Percentiles rank a stretch among this genome's conserved stretches.
Evolutionary conservation across 2,113 vertebrate genomes (phyloP).

Genomic region (Tetraodon nigroviridis): DNA sequence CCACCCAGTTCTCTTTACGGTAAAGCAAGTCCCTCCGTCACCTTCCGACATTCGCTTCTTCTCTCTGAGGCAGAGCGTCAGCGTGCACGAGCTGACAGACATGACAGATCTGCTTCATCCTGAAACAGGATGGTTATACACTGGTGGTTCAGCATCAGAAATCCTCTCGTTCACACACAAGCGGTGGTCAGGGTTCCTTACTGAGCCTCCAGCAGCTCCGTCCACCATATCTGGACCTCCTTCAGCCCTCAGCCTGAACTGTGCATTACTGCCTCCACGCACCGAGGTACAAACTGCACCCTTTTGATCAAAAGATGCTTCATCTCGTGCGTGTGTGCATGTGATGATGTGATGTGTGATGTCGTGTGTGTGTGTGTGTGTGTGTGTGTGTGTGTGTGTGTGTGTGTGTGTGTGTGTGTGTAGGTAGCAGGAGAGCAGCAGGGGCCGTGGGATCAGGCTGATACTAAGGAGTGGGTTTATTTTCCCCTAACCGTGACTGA

Average conservation of each 20-base stretch:
- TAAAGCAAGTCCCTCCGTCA: neutral
- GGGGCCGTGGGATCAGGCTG: conserved; percentile 58
- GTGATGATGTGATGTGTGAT: too few relatives aligned
- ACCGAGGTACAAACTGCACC: neutral
- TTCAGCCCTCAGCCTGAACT: too few relatives aligned
- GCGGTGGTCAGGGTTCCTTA: neutral
- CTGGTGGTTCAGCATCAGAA: conserved; percentile 39
- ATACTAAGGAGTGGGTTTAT: conserved; percentile 53
- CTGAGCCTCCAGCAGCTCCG: too few relatives aligned
- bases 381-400: conserved; percentile 11
- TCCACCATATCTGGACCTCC: too few relatives aligned
- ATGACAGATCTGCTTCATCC: conserved; percentile 35
- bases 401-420: conserved; percentile 13
- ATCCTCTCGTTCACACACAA: neutral
- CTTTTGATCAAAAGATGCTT: too few relatives aligned
- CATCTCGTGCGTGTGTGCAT: too few relatives aligned
- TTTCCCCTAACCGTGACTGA: conserved; percentile 64
- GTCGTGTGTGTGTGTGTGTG: too few relatives aligned
- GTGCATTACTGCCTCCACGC: too few relatives aligned
- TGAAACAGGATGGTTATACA: conserved; percentile 40
- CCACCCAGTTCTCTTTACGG: conserved; percentile 1
- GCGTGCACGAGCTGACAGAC: conserved; percentile 39
- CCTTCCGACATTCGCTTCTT: neutral
- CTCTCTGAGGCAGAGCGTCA: conserved; percentile 16
- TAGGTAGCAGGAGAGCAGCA: conserved; percentile 23